Conservation (phyloP, 2,888 invertebrate genomes). For the Drosophila barbarae region DNA sequence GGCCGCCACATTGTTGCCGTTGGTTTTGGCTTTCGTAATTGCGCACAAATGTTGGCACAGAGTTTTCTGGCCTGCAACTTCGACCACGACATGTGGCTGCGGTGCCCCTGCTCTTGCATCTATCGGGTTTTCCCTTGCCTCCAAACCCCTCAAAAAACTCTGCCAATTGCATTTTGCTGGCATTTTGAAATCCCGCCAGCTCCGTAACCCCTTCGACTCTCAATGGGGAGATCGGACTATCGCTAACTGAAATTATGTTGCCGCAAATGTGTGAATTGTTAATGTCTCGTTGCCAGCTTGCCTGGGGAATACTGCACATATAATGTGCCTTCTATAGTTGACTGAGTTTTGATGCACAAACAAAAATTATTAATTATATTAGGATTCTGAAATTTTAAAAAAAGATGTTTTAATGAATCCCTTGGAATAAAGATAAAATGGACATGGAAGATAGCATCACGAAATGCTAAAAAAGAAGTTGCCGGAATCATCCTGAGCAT, state of each 20-base stretch:
- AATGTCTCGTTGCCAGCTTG: conserved; percentile 64
- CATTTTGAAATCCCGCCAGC: conserved; percentile 41
- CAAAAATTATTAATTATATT: neutral
- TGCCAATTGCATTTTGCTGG: conserved; percentile 54
- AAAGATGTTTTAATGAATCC: neutral
- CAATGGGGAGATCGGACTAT: conserved; percentile 29
- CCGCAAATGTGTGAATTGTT: conserved; percentile 72
- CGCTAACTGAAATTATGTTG: conserved; percentile 62
- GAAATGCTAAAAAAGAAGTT: neutral
- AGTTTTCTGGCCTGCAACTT: conserved; percentile 35
- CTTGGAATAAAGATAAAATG: neutral
- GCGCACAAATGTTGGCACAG: conserved; percentile 36
- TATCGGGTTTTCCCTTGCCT: conserved; percentile 13
- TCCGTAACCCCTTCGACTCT: neutral
- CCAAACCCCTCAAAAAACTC: neutral
- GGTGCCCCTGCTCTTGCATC: conserved; percentile 17
- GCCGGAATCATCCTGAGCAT: neutral
- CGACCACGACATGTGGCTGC: conserved; percentile 43
- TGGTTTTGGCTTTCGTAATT: conserved; percentile 56
- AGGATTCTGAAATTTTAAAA: neutral
- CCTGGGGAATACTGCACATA: conserved; percentile 12
- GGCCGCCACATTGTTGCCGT: conserved; percentile 60
- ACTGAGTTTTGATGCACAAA: conserved; percentile 37
- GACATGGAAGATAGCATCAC: neutral
- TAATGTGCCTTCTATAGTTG: conserved; percentile 19